These are phyloP conservation scores for Synanthedon formicaeformis DNA, from an alignment of 2,888 invertebrate species.

Conservation along the genomic window DNA sequence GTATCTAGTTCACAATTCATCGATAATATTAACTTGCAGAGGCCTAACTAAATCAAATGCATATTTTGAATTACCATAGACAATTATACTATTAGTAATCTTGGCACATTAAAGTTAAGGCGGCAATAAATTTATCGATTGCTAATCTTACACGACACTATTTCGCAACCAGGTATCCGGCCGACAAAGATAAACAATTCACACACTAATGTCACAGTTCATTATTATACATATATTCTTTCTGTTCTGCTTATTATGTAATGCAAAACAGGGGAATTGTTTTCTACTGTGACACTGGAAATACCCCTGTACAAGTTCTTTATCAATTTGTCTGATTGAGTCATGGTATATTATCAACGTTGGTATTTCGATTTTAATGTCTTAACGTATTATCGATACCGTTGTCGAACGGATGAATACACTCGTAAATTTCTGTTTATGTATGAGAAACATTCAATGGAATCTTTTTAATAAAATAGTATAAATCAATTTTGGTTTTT, in stretches of 20 bases:
- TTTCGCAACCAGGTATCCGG: slow-evolving; percentile 15
- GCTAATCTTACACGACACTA: slow-evolving; percentile 19
- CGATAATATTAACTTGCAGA: too few species aligned
- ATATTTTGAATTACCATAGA: slow-evolving; percentile 11
- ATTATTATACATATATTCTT: slow-evolving; percentile 4
- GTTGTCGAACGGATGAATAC: not conserved
- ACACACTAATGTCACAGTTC: slow-evolving; percentile 9
- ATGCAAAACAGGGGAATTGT: too few species aligned
- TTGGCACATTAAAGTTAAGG: slow-evolving; percentile 32
- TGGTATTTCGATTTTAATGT: slow-evolving; percentile 5
- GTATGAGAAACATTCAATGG: slow-evolving; percentile 4
- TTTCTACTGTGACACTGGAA: not conserved
- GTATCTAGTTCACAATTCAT: too few species aligned
- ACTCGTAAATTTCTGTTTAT: slow-evolving; percentile 1
- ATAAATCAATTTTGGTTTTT: too few species aligned
- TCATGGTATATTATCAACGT: slow-evolving; percentile 7
- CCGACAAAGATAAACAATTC: slow-evolving; percentile 23
- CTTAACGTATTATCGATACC: not conserved
- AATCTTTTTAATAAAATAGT: too few species aligned
- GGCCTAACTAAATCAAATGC: not conserved
- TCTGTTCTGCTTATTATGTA: slow-evolving; percentile 5
- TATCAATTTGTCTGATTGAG: slow-evolving; percentile 2
- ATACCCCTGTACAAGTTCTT: not conserved
- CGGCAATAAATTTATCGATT: slow-evolving; percentile 36
- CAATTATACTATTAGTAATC: slow-evolving; percentile 42